These are phyloP conservation scores for Peucedramus taeniatus DNA, from an alignment of 2,113 vertebrate species.

Conservation along the genomic window DNA sequence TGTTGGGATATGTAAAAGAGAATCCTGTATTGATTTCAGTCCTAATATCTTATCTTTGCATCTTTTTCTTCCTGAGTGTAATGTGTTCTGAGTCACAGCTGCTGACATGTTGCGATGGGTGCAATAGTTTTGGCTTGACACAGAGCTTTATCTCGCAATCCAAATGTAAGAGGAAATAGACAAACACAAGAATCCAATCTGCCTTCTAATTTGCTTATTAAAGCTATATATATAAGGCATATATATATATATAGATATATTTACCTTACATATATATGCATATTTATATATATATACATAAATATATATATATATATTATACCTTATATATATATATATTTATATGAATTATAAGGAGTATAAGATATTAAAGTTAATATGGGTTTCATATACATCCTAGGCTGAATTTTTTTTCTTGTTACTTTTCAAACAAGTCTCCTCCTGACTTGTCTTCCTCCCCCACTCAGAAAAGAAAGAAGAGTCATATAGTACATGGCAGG, in stretches of 20 bases:
- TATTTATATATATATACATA: no score
- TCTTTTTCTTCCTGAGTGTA: slow-evolving; percentile 64
- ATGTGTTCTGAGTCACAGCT: slow-evolving; percentile 27
- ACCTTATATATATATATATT: no score
- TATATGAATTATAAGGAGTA: no score
- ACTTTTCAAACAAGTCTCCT: background rate
- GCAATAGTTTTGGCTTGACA: background rate
- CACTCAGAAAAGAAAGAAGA: background rate
- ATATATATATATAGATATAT: no score
- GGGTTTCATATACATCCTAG: background rate
- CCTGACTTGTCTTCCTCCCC: background rate
- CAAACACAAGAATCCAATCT: background rate
- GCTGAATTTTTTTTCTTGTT: background rate
- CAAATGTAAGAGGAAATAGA: background rate
- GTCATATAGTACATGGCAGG: background rate
- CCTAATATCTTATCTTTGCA: slow-evolving; percentile 67
- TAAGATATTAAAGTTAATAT: background rate
- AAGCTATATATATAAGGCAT: no score
- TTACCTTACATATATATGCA: no score
- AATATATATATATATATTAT: no score
- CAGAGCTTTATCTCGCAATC: background rate
- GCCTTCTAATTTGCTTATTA: background rate
- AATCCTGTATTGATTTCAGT: slow-evolving; percentile 73
- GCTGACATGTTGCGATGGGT: slow-evolving; percentile 43
- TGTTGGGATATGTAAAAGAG: slow-evolving; percentile 76